These are phyloP conservation scores for Apotomis turbidana DNA, from an alignment of 2,888 invertebrate species.

Conservation along the genomic window DNA sequence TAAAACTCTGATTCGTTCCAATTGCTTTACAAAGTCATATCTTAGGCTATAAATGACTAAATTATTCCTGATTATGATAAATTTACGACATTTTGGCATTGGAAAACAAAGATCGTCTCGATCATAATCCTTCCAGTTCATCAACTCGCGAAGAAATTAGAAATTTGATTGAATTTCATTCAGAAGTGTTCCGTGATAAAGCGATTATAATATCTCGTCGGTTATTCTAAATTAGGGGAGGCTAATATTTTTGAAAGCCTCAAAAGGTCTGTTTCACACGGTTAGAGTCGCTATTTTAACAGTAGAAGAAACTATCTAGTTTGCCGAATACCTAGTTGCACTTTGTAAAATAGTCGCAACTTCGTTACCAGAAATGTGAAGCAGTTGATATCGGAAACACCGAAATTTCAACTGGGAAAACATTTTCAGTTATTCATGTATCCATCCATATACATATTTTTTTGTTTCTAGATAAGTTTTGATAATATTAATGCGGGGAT, in stretches of 20 bases:
- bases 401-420: no score
- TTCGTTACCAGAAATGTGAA: no score
- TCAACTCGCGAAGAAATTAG: conserved; percentile 35
- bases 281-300: no score
- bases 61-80: not conserved
- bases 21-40: not conserved
- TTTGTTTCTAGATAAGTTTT: no score
- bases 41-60: not conserved
- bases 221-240: conserved; percentile 19
- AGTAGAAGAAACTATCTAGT: no score
- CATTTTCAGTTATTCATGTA: no score
- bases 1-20: not conserved
- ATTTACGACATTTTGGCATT: not conserved
- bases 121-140: conserved; percentile 34
- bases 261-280: not conserved
- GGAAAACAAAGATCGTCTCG: not conserved
- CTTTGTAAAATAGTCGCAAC: no score
- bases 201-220: conserved; percentile 34
- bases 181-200: conserved; percentile 30
- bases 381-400: no score
- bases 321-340: no score
- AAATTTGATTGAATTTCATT: conserved; percentile 41
- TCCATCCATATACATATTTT: no score
- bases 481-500: no score
- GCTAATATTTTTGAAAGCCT: conserved; percentile 13